Evolutionary conservation across 2,888 invertebrate species (phyloP), one percentile per base, ranked within the genome.

Genomic region (Orchesella flavescens): DNA sequence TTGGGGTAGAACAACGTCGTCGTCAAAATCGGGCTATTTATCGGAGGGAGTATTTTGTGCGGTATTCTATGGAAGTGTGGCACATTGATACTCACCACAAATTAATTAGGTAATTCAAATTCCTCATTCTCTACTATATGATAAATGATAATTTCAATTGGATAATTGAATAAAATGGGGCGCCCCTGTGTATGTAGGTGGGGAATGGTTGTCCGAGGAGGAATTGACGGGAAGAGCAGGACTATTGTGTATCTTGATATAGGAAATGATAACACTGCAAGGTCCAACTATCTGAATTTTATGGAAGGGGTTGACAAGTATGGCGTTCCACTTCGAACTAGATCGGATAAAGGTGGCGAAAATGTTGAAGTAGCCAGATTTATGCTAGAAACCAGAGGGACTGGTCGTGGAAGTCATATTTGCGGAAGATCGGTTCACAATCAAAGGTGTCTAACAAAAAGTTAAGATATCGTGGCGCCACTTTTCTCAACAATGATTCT

Each of bases 141-240:
- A n/a, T n/a, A n/a, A n/a, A n/a, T n/a, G n/a, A n/a, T n/a, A n/a
- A n/a, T n/a, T n/a, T n/a, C n/a, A n/a, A n/a, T n/a, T n/a, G n/a
- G n/a, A n/a, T n/a, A n/a, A n/a, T n/a, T n/a, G n/a, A n/a, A n/a
- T n/a, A n/a, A n/a, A n/a, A n/a, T n/a, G n/a, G n/a, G n/a, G n/a
- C n/a, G n/a, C n/a, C n/a, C n/a, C n/a, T n/a, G n/a, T n/a, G n/a
- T n/a, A n/a, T n/a, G n/a, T n/a, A 85, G 85, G 44, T 85, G 83
- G 83, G 79, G 75, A 49, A 65, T n/a, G n/a, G n/a, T n/a, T n/a
- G n/a, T n/a, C n/a, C n/a, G n/a, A n/a, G n/a, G n/a, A n/a, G n/a
- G n/a, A 85, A 81, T 86, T 13, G 86, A 84, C 63, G 86, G 86
- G 55, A 86, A 84, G 61, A 82, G 83, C 19, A 19, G 86, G 1